phyloP scores from a whole-genome alignment of 2,797 vertebrate genomes.

The Liparis tanakae region DNA sequence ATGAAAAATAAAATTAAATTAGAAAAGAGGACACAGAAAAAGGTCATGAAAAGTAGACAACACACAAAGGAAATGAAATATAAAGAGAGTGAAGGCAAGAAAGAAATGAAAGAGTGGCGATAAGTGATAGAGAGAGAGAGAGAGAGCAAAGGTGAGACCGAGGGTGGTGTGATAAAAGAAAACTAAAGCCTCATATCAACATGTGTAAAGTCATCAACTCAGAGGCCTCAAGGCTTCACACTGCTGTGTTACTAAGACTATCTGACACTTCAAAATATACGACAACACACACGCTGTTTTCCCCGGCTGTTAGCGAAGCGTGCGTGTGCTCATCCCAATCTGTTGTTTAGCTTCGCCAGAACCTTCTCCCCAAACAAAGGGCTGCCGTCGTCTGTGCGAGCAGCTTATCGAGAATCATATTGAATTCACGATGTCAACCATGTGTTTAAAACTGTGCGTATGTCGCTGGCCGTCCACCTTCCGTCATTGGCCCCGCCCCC shows the following conservation, averaged over 20 bases:
- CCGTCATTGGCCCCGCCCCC: too few relatives aligned
- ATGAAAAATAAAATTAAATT: background rate
- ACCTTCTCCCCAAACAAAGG: too few relatives aligned
- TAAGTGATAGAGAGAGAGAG: background rate
- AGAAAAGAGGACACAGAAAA: slow-evolving; percentile 12
- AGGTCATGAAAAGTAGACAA: background rate
- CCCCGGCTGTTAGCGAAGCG: background rate
- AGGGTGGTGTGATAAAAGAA: background rate
- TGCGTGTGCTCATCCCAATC: background rate
- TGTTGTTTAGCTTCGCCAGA: too few relatives aligned
- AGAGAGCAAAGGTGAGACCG: background rate
- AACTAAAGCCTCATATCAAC: slow-evolving; percentile 2
- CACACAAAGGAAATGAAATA: slow-evolving; percentile 11
- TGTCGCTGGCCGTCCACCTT: too few relatives aligned
- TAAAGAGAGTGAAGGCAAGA: background rate
- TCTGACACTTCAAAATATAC: background rate
- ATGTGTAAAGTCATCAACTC: slow-evolving; percentile 11
- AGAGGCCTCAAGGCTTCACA: background rate
- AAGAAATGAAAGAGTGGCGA: background rate
- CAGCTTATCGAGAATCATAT: too few relatives aligned
- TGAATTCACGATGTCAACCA: background rate
- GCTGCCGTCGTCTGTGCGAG: too few relatives aligned
- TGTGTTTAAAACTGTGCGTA: background rate
- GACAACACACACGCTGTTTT: background rate
- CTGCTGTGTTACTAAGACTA: background rate